Evolutionary conservation across 2,888 invertebrate genomes (phyloP).

Genomic region (Oscheius sp.): DNA sequence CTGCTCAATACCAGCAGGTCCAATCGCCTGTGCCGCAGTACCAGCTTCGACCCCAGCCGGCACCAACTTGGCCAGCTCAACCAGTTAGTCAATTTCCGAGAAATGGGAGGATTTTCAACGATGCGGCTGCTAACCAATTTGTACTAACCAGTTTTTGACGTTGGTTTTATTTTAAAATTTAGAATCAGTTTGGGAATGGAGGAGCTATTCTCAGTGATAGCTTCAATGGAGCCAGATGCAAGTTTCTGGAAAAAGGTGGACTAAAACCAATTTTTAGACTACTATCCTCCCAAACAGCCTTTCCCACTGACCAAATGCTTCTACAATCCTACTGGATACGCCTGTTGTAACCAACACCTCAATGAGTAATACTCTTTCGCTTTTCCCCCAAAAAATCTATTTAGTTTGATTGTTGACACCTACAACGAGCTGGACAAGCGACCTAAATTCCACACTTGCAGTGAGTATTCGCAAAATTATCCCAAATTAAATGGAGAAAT

Average conservation of each 20-base stretch:
- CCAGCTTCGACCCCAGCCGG: not conserved
- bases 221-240: slow-evolving; percentile 9
- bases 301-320: slow-evolving; percentile 61
- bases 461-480: not conserved
- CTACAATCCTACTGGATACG: slow-evolving; percentile 60
- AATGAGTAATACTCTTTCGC: no score
- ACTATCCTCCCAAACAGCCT: slow-evolving; percentile 27
- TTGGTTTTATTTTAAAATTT: not conserved
- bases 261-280: no score
- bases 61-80: not conserved
- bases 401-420: slow-evolving; percentile 52
- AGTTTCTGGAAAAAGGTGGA: no score
- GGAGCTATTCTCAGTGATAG: not conserved
- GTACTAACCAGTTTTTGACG: no score
- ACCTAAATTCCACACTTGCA: slow-evolving; percentile 49
- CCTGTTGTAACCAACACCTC: slow-evolving; percentile 56
- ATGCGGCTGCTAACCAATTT: not conserved
- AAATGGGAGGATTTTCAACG: not conserved
- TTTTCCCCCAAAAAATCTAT: no score
- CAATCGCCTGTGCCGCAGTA: not conserved
- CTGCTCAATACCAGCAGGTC: not conserved
- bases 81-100: no score
- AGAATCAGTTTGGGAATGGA: not conserved
- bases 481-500: not conserved
- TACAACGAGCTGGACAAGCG: slow-evolving; percentile 40